Evolutionary conservation across 1,140 invertebrate genomes (phyloP).

Genomic region (Rhysida immarginata): DNA sequence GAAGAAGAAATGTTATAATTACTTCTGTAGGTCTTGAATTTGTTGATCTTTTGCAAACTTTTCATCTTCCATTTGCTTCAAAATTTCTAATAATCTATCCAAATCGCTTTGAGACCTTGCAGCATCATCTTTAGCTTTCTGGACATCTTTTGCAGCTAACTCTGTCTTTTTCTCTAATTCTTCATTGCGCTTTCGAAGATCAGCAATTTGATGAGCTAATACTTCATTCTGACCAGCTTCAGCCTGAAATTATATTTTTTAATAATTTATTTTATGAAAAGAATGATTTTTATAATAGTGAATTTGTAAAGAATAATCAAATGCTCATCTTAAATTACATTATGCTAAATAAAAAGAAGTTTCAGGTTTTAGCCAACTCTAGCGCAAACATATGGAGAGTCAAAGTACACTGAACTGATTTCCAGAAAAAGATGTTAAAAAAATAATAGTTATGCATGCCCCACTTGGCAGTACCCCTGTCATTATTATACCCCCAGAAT

Average conservation of each 20-base stretch:
- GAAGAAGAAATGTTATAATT: no score
- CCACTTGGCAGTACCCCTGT: no score
- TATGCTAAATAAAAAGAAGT: no score
- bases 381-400: no score
- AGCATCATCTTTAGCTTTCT: slow-evolving; percentile 59
- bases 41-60: slow-evolving; percentile 87
- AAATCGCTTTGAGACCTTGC: slow-evolving; percentile 67
- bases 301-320: no score
- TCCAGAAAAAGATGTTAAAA: no score
- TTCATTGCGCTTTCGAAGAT: slow-evolving; percentile 56
- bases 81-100: slow-evolving; percentile 72
- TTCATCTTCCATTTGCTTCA: slow-evolving; percentile 91
- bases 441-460: no score
- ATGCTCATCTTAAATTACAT: no score
- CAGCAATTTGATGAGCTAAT: slow-evolving; percentile 25
- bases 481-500: no score
- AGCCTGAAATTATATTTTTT: slow-evolving; percentile 24
- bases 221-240: slow-evolving; percentile 12
- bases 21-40: slow-evolving; percentile 92
- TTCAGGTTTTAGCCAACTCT: no score
- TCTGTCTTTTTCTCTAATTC: slow-evolving; percentile 47
- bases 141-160: slow-evolving; percentile 33
- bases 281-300: slow-evolving; percentile 35
- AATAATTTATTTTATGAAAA: not conserved
- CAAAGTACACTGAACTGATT: no score